phyloP scores from a whole-genome alignment of 2,113 vertebrate genomes.

The Bombycilla garrulus region DNA sequence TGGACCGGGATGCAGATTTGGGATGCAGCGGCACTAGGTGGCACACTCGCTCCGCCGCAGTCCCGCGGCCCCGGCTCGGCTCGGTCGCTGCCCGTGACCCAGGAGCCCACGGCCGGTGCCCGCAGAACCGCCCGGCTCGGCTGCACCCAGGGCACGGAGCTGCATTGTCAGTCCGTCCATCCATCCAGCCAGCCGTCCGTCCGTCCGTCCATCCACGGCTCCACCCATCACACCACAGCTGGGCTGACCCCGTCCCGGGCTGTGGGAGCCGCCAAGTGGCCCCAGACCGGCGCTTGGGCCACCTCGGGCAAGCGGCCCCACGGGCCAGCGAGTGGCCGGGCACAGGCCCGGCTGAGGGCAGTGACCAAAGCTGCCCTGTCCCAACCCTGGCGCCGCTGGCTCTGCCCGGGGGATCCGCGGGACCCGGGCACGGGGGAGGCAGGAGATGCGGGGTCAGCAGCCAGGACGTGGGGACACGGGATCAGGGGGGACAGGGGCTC shows the following conservation, averaged over 20 bases:
- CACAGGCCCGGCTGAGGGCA: not conserved
- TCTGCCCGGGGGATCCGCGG: fast-evolving
- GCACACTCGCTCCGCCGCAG: not conserved
- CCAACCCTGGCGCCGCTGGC: not conserved
- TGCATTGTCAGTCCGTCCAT: not conserved
- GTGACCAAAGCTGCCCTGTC: fast-evolving
- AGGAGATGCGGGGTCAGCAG: not conserved
- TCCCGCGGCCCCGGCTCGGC: not conserved
- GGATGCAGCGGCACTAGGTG: not conserved
- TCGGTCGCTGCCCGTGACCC: not conserved
- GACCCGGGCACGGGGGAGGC: not conserved
- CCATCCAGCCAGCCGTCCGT: too few relatives aligned
- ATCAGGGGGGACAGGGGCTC: not conserved
- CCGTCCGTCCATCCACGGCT: fast-evolving
- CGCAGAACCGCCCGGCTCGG: not conserved
- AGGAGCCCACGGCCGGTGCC: fast-evolving
- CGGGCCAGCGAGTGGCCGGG: not conserved
- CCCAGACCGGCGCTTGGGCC: fast-evolving
- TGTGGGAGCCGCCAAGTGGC: not conserved
- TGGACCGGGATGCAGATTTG: not conserved
- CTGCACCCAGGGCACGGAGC: not conserved
- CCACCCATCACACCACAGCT: not conserved
- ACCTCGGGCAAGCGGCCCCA: not conserved
- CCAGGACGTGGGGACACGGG: not conserved
- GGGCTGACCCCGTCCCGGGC: fast-evolving